Conservation (phyloP, 2,797 vertebrate genomes). For the Cyclopterus lumpus region DNA sequence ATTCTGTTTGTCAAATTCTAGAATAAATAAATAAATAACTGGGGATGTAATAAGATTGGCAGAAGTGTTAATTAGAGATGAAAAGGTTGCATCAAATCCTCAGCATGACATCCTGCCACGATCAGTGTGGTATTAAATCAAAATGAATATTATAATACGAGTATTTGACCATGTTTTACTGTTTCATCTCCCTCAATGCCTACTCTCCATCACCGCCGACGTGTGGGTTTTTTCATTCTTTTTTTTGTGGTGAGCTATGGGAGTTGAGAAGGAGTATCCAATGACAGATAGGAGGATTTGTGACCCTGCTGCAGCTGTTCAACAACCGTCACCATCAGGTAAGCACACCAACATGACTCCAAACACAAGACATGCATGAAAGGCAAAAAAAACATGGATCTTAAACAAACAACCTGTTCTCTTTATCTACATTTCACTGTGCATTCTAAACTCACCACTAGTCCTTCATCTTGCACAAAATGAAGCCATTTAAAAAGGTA, state of each 20-base stretch:
- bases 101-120: conserved; percentile 26
- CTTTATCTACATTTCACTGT: not conserved
- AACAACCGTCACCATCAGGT: conserved; percentile 46
- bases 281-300: conserved; percentile 66
- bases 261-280: conserved; percentile 50
- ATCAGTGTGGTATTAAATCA: conserved; percentile 45
- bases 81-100: conserved; percentile 36
- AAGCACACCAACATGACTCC: conserved; percentile 26
- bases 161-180: conserved; percentile 17
- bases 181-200: conserved; percentile 24
- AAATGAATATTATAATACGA: conserved; percentile 47
- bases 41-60: conserved; percentile 23
- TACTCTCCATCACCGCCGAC: not conserved
- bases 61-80: conserved; percentile 26
- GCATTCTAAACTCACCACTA: not conserved
- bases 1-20: not conserved
- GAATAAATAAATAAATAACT: conserved; percentile 37
- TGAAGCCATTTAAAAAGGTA: not conserved
- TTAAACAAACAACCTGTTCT: conserved; percentile 19
- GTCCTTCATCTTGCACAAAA: not conserved
- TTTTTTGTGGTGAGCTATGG: conserved; percentile 23
- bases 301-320: conserved; percentile 55
- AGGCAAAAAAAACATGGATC: conserved; percentile 11
- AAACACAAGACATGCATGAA: conserved; percentile 10
- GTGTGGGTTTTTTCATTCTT: not conserved